Percentiles rank a stretch among this genome's conserved stretches.
phyloP scores from a whole-genome alignment of 2,797 vertebrate genomes.

The Otus scops region DNA sequence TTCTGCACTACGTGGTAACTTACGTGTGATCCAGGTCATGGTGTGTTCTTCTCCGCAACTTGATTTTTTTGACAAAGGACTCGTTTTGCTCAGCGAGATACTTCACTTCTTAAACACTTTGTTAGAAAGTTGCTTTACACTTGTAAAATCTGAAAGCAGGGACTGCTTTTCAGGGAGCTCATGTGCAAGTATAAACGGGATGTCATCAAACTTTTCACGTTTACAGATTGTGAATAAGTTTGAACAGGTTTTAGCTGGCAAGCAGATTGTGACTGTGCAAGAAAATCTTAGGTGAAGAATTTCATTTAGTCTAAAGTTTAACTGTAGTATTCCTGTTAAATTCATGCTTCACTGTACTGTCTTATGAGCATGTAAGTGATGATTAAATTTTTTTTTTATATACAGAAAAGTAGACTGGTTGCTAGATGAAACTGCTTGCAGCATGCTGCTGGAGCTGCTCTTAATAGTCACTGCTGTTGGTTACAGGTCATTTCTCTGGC shows the following conservation, averaged over 20 bases:
- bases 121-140: background rate
- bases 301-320: background rate
- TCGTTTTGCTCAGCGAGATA: background rate
- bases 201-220: background rate
- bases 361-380: background rate
- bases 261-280: background rate
- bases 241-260: background rate
- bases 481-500: background rate
- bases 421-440: background rate
- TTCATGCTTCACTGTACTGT: background rate
- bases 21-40: background rate
- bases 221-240: background rate
- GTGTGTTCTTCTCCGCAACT: background rate
- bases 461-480: background rate
- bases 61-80: background rate
- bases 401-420: background rate
- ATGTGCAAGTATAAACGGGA: fast-evolving
- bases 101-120: background rate
- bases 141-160: background rate
- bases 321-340: background rate
- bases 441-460: background rate
- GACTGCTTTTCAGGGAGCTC: background rate
- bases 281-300: background rate
- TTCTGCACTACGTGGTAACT: background rate
- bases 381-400: background rate